Percentiles rank a stretch among this genome's conserved stretches.
phyloP scores from a whole-genome alignment of 2,888 invertebrate species.

The Ophion ventricosus region DNA sequence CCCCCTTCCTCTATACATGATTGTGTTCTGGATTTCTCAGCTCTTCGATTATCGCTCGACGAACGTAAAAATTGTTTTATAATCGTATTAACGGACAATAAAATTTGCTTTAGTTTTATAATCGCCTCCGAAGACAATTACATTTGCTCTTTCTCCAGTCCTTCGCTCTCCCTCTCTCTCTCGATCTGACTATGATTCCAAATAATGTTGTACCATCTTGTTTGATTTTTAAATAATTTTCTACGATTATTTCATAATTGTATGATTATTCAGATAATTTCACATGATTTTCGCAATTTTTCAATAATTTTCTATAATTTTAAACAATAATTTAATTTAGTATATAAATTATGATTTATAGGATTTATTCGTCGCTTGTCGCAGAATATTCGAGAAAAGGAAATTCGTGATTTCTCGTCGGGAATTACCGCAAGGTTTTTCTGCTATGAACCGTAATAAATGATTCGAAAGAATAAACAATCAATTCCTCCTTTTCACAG shows the following conservation, averaged over 20 bases:
- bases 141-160: neutral
- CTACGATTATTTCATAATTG: neutral
- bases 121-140: slow-evolving; percentile 12
- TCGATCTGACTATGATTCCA: neutral
- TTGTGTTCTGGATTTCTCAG: neutral
- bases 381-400: too few relatives aligned
- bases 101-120: slow-evolving; percentile 30
- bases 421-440: too few relatives aligned
- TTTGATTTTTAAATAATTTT: neutral
- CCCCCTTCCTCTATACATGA: neutral
- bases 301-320: neutral
- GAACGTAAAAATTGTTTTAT: slow-evolving; percentile 47
- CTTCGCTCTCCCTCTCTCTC: neutral
- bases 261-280: neutral
- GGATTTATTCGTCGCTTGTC: too few relatives aligned
- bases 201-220: slow-evolving; percentile 6
- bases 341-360: too few relatives aligned
- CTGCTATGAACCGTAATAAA: too few relatives aligned
- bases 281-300: neutral
- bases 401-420: too few relatives aligned
- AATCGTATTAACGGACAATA: slow-evolving; percentile 19
- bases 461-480: too few relatives aligned
- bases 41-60: slow-evolving; percentile 27
- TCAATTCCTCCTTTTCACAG: too few relatives aligned
- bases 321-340: neutral